These are phyloP conservation scores for Phthorimaea operculella DNA, from an alignment of 1,140 invertebrate genomes.

Conservation along the genomic window DNA sequence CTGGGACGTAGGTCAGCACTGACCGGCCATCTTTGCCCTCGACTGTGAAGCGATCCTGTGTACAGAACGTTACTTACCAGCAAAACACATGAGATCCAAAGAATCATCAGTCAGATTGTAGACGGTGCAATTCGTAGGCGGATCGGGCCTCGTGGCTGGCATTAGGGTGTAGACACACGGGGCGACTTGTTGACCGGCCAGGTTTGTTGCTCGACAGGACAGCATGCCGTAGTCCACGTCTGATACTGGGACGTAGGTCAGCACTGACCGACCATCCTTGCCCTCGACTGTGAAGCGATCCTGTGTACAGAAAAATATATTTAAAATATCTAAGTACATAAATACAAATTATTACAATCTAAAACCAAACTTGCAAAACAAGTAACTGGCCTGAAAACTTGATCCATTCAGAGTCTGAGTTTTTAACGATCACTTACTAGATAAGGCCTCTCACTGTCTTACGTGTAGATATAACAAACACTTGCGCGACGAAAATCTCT, in stretches of 20 bases:
- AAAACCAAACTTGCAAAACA: too few relatives aligned
- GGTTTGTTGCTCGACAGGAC: conserved; percentile 75
- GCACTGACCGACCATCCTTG: conserved; percentile 73
- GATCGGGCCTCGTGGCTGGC: conserved; percentile 79
- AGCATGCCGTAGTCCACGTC: conserved; percentile 80
- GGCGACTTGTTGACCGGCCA: conserved; percentile 73
- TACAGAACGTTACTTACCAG: conserved; percentile 29
- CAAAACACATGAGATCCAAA: conserved; percentile 68
- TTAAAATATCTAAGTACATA: conserved; percentile 1
- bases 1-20: conserved; percentile 81
- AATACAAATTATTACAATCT: too few relatives aligned
- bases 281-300: conserved; percentile 71
- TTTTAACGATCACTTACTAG: too few relatives aligned
- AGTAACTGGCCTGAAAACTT: too few relatives aligned
- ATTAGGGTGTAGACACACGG: conserved; percentile 79
- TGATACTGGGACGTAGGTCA: conserved; percentile 82
- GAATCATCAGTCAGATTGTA: conserved; percentile 82
- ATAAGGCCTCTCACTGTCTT: too few relatives aligned
- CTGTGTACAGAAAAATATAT: conserved; percentile 20
- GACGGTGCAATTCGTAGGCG: conserved; percentile 82
- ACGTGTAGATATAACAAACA: too few relatives aligned
- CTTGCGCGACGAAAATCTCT: too few relatives aligned
- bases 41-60: too few relatives aligned
- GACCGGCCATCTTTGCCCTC: conserved; percentile 72
- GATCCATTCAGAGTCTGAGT: too few relatives aligned